Evolutionary conservation across 1,140 invertebrate genomes (phyloP).

Genomic region (Leptopilina clavipes): DNA sequence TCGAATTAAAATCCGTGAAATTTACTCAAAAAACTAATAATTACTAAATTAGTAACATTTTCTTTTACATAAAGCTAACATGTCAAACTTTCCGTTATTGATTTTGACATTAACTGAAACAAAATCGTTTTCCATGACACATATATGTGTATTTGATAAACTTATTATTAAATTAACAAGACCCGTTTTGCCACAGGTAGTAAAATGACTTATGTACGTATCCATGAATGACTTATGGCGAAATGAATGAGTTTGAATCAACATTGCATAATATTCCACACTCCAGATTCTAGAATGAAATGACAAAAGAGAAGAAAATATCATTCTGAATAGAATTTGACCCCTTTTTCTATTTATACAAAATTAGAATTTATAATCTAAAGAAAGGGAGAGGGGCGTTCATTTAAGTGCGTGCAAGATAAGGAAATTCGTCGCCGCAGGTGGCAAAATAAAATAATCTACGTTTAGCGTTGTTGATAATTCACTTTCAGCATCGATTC

Average conservation of each 20-base stretch:
- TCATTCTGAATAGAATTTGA: too few species aligned
- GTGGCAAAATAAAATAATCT: not conserved
- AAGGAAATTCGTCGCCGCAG: not conserved
- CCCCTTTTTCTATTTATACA: not conserved
- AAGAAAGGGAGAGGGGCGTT: not conserved
- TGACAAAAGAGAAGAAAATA: not conserved
- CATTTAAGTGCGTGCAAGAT: not conserved
- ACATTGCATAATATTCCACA: not conserved
- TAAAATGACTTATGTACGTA: not conserved
- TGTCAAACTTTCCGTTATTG: not conserved
- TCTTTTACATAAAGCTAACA: too few species aligned
- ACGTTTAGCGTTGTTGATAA: not conserved
- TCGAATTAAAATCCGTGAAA: too few species aligned
- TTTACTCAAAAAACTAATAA: too few species aligned
- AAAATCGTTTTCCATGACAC: not conserved
- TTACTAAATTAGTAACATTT: too few species aligned
- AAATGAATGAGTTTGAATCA: not conserved
- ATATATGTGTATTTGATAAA: not conserved
- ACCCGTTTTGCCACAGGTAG: not conserved
- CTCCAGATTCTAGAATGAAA: not conserved
- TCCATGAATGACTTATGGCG: not conserved
- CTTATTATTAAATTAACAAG: constrained; percentile 12
- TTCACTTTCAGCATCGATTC: constrained; percentile 5
- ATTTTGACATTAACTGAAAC: not conserved
- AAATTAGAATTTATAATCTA: not conserved